Evolutionary conservation across 2,113 vertebrate species (phyloP), one percentile per base, ranked within the genome.

Genomic region (Erpornis zantholeuca): DNA sequence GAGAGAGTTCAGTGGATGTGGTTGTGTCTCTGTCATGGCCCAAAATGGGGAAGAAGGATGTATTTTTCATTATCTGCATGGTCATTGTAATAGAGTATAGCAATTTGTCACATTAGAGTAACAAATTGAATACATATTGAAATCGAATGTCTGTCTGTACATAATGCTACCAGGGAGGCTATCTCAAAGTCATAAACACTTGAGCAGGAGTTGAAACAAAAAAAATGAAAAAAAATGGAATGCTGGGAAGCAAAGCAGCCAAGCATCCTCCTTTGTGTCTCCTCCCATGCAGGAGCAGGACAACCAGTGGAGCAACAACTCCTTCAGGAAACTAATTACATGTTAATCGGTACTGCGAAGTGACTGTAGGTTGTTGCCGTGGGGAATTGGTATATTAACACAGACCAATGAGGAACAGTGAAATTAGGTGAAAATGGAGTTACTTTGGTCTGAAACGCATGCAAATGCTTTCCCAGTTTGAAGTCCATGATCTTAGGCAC

Each of bases 281-380:
- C 33, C 13, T 79, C 63, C 9, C 17, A 33, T 24, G 47, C 31
- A 45, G 85, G 53, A 84, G 64, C 35, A 78, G 64, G 53, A 54
- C 38, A 17, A 3, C 9, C 42, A 40, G 35, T 3, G 1, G 35
- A 56, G 40, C n/a, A 68, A n/a, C 54, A 80, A 6, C 9, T 69
- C 60, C 59, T 72, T 65, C 17, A 23, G 28, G 71, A 61, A 45
- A 9, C 24, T 40, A 40, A 49, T 64, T 54, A 10, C 42, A 31
- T 6, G n/a, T 29, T 45, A n/a, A 0, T 73, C 35, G 16, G n/a
- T 23, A 0, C 50, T 29, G 15, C 5, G 25, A 7, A 47, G 27
- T 15, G 60, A 24, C 27, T 44, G 40, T 47, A 52, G 63, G 29
- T 52, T 5, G 18, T 36, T 27, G 44, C 29, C 5, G 33, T 31